A percentile compares a stretch with the other conserved stretches of the same genome.
phyloP scores from a whole-genome alignment of 2,888 invertebrate genomes.

The Tachina grossa region DNA sequence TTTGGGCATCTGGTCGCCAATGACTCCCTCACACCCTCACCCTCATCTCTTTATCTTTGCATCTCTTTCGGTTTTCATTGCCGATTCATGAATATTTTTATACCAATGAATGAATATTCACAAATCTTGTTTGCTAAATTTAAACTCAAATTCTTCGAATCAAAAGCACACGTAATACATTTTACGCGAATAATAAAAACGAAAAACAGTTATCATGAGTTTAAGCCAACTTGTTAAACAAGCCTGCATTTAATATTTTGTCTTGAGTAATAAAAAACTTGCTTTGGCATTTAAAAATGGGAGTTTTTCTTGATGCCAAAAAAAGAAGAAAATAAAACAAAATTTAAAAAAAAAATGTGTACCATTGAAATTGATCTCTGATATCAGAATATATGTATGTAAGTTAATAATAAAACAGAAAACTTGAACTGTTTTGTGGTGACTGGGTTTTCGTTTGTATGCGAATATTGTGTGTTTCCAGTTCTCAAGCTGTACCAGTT shows the following conservation, averaged over 20 bases:
- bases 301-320: constrained; percentile 28
- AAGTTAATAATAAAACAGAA: constrained; percentile 31
- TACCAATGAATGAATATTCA: constrained; percentile 24
- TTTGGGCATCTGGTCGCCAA: too few species aligned
- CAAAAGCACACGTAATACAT: constrained; percentile 27
- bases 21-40: too few species aligned
- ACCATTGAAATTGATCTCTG: constrained; percentile 70
- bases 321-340: constrained; percentile 24
- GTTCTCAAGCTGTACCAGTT: constrained; percentile 22
- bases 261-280: constrained; percentile 24
- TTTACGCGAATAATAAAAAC: constrained; percentile 23
- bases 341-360: constrained; percentile 48
- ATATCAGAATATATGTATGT: constrained; percentile 55
- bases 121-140: constrained; percentile 5
- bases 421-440: constrained; percentile 47
- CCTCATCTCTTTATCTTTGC: too few species aligned
- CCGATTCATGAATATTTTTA: not conserved
- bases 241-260: not conserved
- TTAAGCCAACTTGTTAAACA: constrained; percentile 47
- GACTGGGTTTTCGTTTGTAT: constrained; percentile 11
- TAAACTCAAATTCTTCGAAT: not conserved
- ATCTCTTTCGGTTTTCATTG: not conserved
- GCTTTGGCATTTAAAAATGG: constrained; percentile 51
- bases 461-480: not conserved
- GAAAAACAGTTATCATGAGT: constrained; percentile 31